Evolutionary conservation across 1,140 invertebrate species (phyloP), one percentile per base, ranked within the genome.

Genomic region (Caerostris darwini): DNA sequence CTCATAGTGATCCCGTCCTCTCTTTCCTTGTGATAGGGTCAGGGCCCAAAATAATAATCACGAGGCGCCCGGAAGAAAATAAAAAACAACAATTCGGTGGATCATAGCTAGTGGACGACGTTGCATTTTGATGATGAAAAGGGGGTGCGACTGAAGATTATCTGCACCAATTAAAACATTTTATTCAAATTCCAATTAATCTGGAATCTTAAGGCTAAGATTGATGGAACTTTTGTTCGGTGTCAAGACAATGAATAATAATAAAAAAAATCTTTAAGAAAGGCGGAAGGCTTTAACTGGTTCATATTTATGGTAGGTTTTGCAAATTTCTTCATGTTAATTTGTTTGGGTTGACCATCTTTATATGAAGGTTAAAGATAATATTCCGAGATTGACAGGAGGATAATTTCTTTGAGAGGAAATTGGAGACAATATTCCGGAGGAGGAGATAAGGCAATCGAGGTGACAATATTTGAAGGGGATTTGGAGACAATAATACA

Each of bases 11-110:
- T 92, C 90, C 19, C 77, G 56, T 92, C 67, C 34, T 54, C 91
- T 86, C 56, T 64, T 93, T 93, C 81, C 92, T 58, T 87, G 82
- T 59, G 82, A 93, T 93, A 92, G 83, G 92, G 83, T 93, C 92
- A 87, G 83, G 92, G 83, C 82, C 90, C 81, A 92, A 92, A 92
- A 92, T 92, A 92, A 92, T 92, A 92, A 92, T 85, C 90, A 92
- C 85, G 64, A 83, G 58, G 90, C 34, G 90, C 90, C 90, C 90
- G 90, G 92, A 87, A 87, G 83, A 91, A 91, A 91, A 67, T n/a
- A 90, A 69, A 67, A 87, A 87, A 93, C 34, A 34, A 34, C 34
- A 34, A 34, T 34, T 34, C 34, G 85, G 77, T 93, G 64, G 34
- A 87, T 87, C 87, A 85, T 85, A 85, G 57, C 54, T 56, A 64